phyloP scores from a whole-genome alignment of 2,888 invertebrate genomes.

The Stegana nigrithorax region DNA sequence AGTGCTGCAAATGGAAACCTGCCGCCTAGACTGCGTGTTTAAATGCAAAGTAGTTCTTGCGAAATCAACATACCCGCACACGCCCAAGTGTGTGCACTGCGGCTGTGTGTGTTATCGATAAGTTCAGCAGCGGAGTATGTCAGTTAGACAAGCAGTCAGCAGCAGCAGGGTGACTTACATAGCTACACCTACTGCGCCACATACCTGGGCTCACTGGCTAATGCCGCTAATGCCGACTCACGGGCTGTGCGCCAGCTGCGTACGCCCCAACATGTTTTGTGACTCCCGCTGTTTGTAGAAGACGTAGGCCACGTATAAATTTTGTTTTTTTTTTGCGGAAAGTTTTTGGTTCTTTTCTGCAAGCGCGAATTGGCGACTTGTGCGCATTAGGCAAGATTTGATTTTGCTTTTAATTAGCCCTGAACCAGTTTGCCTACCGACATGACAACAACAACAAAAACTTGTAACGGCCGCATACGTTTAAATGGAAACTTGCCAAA shows the following conservation, averaged over 20 bases:
- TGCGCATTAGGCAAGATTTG: slow-evolving; percentile 17
- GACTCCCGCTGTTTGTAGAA: slow-evolving; percentile 8
- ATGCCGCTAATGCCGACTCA: too few species aligned
- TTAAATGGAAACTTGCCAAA: slow-evolving; percentile 50
- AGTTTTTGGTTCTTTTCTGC: slow-evolving; percentile 9
- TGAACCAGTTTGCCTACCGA: slow-evolving; percentile 55
- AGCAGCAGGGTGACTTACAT: neutral
- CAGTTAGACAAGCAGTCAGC: neutral
- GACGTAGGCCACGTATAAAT: neutral
- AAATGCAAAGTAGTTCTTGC: slow-evolving; percentile 14
- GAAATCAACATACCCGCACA: neutral
- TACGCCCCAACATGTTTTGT: neutral
- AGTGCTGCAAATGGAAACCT: slow-evolving; percentile 5
- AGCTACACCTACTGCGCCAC: slow-evolving; percentile 10
- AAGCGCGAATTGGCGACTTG: slow-evolving; percentile 8
- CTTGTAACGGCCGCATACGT: slow-evolving; percentile 24
- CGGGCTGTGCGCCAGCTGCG: too few species aligned
- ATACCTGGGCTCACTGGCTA: too few species aligned
- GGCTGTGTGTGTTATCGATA: too few species aligned
- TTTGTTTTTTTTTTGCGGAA: slow-evolving; percentile 4
- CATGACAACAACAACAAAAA: slow-evolving; percentile 17
- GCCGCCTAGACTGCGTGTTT: neutral
- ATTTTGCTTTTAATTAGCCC: slow-evolving; percentile 54
- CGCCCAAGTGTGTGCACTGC: too few species aligned
- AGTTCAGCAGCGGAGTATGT: neutral